Percentiles rank a stretch among this genome's conserved stretches.
These are phyloP conservation scores for Scolopax mira DNA, from an alignment of 2,113 vertebrate species.

Conservation along the genomic window DNA sequence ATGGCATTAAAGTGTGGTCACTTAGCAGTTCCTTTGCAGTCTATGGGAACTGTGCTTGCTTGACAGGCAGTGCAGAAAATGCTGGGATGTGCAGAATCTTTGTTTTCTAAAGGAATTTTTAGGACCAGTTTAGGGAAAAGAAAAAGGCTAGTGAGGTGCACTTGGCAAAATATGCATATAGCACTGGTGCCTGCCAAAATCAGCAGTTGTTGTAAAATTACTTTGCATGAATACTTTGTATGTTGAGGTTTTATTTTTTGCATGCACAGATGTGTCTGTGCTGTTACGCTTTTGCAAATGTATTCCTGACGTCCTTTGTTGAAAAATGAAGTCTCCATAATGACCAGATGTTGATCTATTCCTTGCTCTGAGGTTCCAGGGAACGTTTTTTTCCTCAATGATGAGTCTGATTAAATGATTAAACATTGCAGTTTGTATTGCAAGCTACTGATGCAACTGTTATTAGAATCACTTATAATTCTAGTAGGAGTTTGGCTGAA, in stretches of 20 bases:
- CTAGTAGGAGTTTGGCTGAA: neutral
- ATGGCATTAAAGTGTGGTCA: conserved; percentile 62
- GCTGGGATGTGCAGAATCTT: neutral
- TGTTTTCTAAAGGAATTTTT: conserved; percentile 15
- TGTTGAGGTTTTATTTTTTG: neutral
- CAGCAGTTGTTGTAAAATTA: conserved; percentile 20
- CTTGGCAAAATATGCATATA: neutral
- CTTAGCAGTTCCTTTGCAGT: conserved; percentile 56
- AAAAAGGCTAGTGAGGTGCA: neutral
- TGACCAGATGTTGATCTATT: neutral
- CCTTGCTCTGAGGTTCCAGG: neutral
- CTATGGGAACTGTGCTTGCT: neutral
- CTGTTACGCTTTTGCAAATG: neutral
- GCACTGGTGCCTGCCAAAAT: conserved; percentile 1
- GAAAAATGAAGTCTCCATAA: neutral
- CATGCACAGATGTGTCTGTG: neutral
- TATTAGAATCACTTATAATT: neutral
- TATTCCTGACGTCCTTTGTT: neutral
- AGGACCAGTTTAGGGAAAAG: neutral
- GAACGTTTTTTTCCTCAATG: neutral
- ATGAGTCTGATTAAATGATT: neutral
- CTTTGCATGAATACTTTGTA: neutral
- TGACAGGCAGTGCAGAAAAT: conserved; percentile 19
- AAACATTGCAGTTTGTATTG: neutral
- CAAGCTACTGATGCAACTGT: neutral